Evolutionary conservation across 2,797 vertebrate species (phyloP).

Genomic region (Pristis pectinata): DNA sequence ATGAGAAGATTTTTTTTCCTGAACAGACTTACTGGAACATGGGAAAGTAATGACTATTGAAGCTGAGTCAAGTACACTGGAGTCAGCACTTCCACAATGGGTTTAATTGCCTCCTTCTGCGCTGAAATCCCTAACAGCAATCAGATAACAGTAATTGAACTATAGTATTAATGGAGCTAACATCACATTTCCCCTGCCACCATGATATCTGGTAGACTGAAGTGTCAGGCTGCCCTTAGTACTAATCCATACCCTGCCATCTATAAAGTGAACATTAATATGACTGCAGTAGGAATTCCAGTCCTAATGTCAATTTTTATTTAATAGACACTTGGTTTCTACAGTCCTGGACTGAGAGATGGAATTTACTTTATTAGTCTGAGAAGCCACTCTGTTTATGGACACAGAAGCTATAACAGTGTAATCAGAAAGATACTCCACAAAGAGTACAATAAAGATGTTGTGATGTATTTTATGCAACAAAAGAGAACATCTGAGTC

Average conservation of each 20-base stretch:
- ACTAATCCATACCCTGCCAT: neutral
- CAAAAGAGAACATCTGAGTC: neutral
- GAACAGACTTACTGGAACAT: constrained; percentile 1
- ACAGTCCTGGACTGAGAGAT: neutral
- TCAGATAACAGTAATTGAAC: neutral
- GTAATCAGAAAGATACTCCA: neutral
- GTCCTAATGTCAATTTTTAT: neutral
- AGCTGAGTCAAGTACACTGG: neutral
- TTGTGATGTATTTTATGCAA: neutral
- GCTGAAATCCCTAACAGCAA: neutral
- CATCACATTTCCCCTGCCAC: constrained; percentile 14
- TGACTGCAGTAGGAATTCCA: neutral
- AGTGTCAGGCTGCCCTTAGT: neutral
- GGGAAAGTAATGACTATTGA: neutral
- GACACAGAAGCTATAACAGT: neutral
- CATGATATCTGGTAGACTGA: neutral
- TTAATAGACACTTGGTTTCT: neutral
- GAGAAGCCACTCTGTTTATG: neutral
- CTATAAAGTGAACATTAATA: neutral
- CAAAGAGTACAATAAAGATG: neutral
- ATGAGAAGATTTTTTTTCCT: neutral
- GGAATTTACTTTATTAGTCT: neutral
- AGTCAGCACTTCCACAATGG: neutral
- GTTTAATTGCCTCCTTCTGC: constrained; percentile 19
- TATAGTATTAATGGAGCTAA: neutral